Conservation (phyloP, 2,797 vertebrate species). For the Peromyscus aztecus region DNA sequence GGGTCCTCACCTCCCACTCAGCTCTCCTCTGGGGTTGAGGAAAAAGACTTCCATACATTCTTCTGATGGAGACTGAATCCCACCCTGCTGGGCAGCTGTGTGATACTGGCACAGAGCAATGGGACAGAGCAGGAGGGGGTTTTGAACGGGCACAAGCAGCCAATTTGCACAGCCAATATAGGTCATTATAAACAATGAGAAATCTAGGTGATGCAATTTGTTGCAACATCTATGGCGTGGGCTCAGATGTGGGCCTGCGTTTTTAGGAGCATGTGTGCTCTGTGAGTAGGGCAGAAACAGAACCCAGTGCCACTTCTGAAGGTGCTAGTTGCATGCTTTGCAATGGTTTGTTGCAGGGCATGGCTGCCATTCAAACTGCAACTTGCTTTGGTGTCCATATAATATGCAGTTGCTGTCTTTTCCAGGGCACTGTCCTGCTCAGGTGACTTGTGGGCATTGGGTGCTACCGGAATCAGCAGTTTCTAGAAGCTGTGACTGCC, state of each 20-base stretch:
- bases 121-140: neutral
- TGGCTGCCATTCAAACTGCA: neutral
- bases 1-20: neutral
- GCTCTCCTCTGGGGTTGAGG: conserved; percentile 49
- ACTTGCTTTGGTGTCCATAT: neutral
- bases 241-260: neutral
- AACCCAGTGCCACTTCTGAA: neutral
- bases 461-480: neutral
- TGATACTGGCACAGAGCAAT: neutral
- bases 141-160: conserved; percentile 49
- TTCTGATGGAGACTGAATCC: conserved; percentile 63
- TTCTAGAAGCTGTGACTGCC: conserved; percentile 58
- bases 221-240: neutral
- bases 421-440: neutral
- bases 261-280: conserved; percentile 9
- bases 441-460: neutral
- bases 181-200: conserved; percentile 13
- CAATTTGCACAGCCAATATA: neutral
- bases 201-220: conserved; percentile 68
- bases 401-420: neutral
- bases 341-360: neutral
- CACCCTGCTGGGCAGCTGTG: conserved; percentile 35
- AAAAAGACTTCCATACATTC: conserved; percentile 41
- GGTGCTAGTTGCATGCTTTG: no score
- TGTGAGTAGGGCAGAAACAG: neutral